phyloP scores from a whole-genome alignment of 2,113 vertebrate genomes.

The Romanogobio albipinnatus region DNA sequence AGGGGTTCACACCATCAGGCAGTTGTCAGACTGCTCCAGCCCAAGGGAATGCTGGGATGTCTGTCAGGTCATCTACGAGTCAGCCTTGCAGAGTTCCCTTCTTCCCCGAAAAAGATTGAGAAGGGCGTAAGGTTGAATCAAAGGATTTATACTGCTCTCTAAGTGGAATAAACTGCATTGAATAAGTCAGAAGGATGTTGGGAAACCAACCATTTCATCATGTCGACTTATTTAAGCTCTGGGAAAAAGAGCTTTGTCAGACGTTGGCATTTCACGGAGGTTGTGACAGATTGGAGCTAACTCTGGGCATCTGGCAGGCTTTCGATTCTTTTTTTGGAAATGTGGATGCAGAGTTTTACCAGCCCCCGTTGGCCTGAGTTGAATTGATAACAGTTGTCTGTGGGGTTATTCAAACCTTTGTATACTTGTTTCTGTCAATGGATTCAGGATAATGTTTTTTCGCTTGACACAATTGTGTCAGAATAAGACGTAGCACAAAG shows the following conservation, averaged over 20 bases:
- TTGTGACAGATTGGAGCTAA: slow-evolving; percentile 74
- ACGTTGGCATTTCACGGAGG: slow-evolving; percentile 72
- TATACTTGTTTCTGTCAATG: slow-evolving; percentile 60
- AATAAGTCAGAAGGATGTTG: slow-evolving; percentile 67
- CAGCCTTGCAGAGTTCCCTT: neutral
- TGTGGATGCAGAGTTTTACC: slow-evolving; percentile 39
- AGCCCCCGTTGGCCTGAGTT: slow-evolving; percentile 52
- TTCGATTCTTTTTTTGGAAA: slow-evolving; percentile 56
- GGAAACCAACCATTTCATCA: slow-evolving; percentile 79
- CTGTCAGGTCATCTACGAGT: slow-evolving; percentile 5
- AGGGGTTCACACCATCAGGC: neutral
- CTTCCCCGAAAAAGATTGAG: slow-evolving; percentile 47
- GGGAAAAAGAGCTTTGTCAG: slow-evolving; percentile 76
- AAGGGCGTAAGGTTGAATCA: slow-evolving; percentile 71
- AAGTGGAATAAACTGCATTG: slow-evolving; percentile 68
- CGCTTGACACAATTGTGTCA: slow-evolving; percentile 53
- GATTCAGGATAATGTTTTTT: slow-evolving; percentile 41
- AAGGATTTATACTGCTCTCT: slow-evolving; percentile 71
- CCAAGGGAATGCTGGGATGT: slow-evolving; percentile 25
- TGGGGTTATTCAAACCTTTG: slow-evolving; percentile 68
- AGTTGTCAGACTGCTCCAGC: neutral
- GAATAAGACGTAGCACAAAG: slow-evolving; percentile 41
- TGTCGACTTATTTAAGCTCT: slow-evolving; percentile 77
- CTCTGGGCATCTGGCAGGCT: slow-evolving; percentile 62
- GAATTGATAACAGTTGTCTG: slow-evolving; percentile 70